phyloP scores from a whole-genome alignment of 2,113 vertebrate genomes.

The Corynorhinus townsendii region DNA sequence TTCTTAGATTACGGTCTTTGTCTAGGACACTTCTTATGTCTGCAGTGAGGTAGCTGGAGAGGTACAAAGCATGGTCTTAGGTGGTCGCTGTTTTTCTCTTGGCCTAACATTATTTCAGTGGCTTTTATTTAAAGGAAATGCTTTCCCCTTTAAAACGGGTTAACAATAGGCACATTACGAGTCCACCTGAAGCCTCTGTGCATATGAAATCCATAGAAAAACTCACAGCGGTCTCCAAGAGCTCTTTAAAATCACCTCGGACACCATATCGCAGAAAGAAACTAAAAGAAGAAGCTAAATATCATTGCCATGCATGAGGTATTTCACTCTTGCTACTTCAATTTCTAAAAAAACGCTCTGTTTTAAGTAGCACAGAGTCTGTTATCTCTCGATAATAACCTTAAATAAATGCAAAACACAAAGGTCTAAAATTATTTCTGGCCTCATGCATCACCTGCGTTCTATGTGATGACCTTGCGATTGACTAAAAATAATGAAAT shows the following conservation, averaged over 20 bases:
- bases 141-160: constrained; percentile 3
- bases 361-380: constrained; percentile 62
- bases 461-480: constrained; percentile 36
- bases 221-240: constrained; percentile 44
- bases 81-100: neutral
- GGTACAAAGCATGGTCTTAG: neutral
- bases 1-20: neutral
- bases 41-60: neutral
- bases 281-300: constrained; percentile 44
- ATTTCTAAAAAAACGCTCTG: constrained; percentile 52
- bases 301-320: constrained; percentile 46
- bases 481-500: constrained; percentile 60
- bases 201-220: constrained; percentile 47
- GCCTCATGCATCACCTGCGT: constrained; percentile 37
- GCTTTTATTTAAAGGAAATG: neutral
- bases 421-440: constrained; percentile 68
- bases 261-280: constrained; percentile 45
- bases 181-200: constrained; percentile 29
- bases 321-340: constrained; percentile 64
- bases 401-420: constrained; percentile 66
- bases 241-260: constrained; percentile 58
- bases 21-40: neutral
- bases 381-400: constrained; percentile 68
- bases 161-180: constrained; percentile 30
- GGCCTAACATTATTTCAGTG: neutral